Base-by-base conservation (phyloP, 2,113 vertebrate species). In the Ailuropoda melanoleuca region DNA sequence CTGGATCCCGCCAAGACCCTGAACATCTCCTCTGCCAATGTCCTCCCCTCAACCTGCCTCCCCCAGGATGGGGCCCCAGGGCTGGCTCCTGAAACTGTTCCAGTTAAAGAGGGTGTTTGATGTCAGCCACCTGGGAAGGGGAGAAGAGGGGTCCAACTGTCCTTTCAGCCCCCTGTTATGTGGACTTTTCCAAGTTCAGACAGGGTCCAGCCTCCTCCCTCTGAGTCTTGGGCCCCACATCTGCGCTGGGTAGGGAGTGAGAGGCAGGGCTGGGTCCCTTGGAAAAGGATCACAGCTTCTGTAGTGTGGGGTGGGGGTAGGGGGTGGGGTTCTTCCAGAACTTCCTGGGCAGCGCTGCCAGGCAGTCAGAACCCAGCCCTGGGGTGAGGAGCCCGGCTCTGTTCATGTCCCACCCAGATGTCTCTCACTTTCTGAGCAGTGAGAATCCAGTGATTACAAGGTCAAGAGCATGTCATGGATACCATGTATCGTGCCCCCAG, bases 111-210 rank as follows among this genome's bases (percentile, higher is more conserved):
- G 80, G 37, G 85, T 95, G 88, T 97, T 96, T 98, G 95, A 98
- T 94, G 97, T 95, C 96, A 94, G 88, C 95, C 97, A 98, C 95
- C 95, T 96, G 97, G 97, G 75, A 48, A 68, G 80, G 64, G 62
- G 94, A 82, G 82, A 74, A 53, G 83, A 0, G 0, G 92, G 66
- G 43, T 39, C 46, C 68, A 48, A 58, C 87, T 95, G 75, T 94
- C 88, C 75, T 88, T 55, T 82, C 60, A 82, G 83, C 46, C 68
- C 95, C 62, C 23, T 64, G 13, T 66, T 84, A 66, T 39, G 9
- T 90, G 77, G 89, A 48, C 56, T 95, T 80, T 95, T 88, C 92
- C 90, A 93, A 92, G 48, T 93, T 90, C 72, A 96, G 90, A 85
- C 78, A 70, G 64, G 90, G 88, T 83, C 92, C 66, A n/a, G 90